A percentile compares a stretch with the other conserved stretches of the same genome.
Conservation (phyloP, 2,797 vertebrate species). For the Molossus alvarezi region DNA sequence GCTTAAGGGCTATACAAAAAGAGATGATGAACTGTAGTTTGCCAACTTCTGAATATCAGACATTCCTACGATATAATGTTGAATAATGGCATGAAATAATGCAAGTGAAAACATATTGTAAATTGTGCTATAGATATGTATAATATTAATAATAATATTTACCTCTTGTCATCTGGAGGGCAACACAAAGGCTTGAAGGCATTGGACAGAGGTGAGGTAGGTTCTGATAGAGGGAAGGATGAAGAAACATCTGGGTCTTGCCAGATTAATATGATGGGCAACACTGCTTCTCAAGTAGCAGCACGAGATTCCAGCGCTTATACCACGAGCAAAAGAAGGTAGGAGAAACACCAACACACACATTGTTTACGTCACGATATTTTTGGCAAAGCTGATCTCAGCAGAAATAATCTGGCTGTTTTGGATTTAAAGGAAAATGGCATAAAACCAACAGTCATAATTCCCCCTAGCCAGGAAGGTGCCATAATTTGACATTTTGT, state of each 20-base stretch:
- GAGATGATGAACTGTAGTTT: not conserved
- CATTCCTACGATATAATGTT: not conserved
- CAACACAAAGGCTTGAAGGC: not conserved
- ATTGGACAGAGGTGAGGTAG: not conserved
- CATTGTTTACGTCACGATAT: not conserved
- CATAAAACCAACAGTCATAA: not conserved
- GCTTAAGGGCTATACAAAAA: not conserved
- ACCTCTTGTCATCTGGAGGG: not conserved
- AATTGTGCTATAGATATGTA: not conserved
- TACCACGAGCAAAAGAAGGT: not conserved
- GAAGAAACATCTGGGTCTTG: conserved; percentile 8
- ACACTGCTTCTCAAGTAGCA: not conserved
- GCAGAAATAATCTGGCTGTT: not conserved
- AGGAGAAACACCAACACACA: not conserved
- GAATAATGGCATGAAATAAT: not conserved
- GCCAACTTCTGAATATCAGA: not conserved
- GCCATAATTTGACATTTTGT: not conserved
- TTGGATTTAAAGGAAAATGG: not conserved
- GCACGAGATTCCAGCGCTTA: not conserved
- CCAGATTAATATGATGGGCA: not conserved
- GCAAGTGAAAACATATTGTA: not conserved
- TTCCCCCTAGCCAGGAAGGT: not conserved
- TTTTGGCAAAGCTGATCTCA: conserved; percentile 50
- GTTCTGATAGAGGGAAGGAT: not conserved
- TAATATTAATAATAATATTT: conserved; percentile 34